Evolutionary conservation across 2,888 invertebrate genomes (phyloP), one percentile per base, ranked within the genome.

Genomic region (Drosophila mimica): DNA sequence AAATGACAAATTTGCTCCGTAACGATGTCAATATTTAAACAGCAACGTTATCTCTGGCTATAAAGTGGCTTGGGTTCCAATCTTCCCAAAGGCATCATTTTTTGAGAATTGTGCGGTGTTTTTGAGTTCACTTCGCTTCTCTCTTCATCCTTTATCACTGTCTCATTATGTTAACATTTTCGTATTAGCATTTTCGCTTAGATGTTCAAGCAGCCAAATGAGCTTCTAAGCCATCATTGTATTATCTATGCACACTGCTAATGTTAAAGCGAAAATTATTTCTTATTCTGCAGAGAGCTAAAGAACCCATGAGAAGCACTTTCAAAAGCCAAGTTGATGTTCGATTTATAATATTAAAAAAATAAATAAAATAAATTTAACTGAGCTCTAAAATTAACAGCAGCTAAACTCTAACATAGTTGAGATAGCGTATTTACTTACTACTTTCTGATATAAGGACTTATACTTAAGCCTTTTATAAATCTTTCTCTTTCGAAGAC

Each of bases 61-160:
- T 56, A 56, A 56, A 56, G n/a, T 56, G 56, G 13, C 28, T 30
- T 28, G 38, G n/a, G n/a, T 38, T n/a, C 40, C 38, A 36, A 40
- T 56, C 38, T 30, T 30, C 38, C 28, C 28, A 56, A 56, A 38
- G 56, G 56, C 36, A 38, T 7, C 54, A 38, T 38, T 54, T 28
- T 25, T 38, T n/a, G 36, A 4, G 28, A 54, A 15, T 17, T 13
- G n/a, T 4, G 15, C 46, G 15, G 8, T n/a, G 4, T 38, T 13
- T 28, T n/a, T 54, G 36, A 28, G 36, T n/a, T 46, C 46, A 25
- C 46, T 13, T 38, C 28, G 8, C 8, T 1, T 28, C 17, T 54
- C 28, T 13, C 8, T 15, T 38, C 28, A 0, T 38, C 28, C 56
- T 30, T n/a, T n/a, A 43, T 15, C 13, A 4, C 9, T n/a, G 40